Evolutionary conservation across 2,888 invertebrate genomes (phyloP), one percentile per base, ranked within the genome.

Genomic region (Drosophila pegasa): DNA sequence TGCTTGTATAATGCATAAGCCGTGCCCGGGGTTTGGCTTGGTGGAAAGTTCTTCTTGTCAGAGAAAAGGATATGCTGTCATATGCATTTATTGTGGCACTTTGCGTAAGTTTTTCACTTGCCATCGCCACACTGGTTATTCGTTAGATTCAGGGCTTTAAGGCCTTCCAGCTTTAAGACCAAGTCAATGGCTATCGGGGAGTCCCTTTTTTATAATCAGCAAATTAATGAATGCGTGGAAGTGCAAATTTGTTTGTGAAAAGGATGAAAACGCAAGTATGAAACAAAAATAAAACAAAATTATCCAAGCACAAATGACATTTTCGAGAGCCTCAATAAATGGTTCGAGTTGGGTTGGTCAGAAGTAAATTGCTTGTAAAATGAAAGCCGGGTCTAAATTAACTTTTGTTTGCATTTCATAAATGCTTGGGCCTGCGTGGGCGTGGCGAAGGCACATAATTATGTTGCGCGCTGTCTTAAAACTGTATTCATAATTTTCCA

Each of bases 301-400:
- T 40, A 61, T 33, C 54, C 48, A 43, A 41, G 52, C 41, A 56
- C 68, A 72, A 61, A 55, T 69, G 55, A 67, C 64, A 74, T 75
- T 67, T 71, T 69, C 54, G 63, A 47, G 45, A 58, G 75, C 55
- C 51, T 60, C 64, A 69, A 57, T 67, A 68, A 67, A 67, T 47
- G 64, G 47, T 35, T 20, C n/a, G 41, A 60, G 60, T 55, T 45
- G 40, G 33, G 43, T 20, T 50, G 54, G 51, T 38, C 37, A 55
- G 65, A 65, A 82, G 83, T 87, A 90, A 89, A 89, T 90, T 90
- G 88, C 87, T 89, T 90, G 90, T 85, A 80, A 89, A 89, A 88
- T 81, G 74, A 87, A 87, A 87, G 81, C 82, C 58, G 81, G 80
- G 78, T 78, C 85, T 80, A 90, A 89, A 90, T 89, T 89, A 90